These are phyloP conservation scores for Arctocebus calabarensis DNA, from an alignment of 2,797 vertebrate genomes.

Conservation along the genomic window DNA sequence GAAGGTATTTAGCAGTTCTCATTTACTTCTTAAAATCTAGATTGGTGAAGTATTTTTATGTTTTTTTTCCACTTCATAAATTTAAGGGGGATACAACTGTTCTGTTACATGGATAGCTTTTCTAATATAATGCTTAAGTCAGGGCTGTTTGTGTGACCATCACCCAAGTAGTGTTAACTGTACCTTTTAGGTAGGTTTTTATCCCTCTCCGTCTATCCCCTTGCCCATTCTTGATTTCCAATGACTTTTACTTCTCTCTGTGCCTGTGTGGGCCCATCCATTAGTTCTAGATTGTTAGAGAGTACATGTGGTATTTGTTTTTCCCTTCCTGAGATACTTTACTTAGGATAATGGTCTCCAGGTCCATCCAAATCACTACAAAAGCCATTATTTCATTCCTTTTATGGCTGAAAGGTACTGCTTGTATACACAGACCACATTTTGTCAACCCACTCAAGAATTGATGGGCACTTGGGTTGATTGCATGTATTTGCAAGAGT, in stretches of 20 bases:
- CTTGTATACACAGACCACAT: not conserved
- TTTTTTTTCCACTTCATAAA: not conserved
- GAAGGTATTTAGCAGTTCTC: not conserved
- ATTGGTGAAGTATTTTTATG: not conserved
- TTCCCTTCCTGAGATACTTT: not conserved
- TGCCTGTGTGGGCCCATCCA: not conserved
- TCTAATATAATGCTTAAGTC: not conserved
- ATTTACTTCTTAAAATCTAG: not conserved
- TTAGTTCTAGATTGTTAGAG: not conserved
- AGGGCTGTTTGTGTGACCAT: not conserved
- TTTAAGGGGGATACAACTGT: not conserved
- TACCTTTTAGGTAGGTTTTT: not conserved
- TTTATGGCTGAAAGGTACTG: not conserved
- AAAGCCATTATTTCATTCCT: not conserved
- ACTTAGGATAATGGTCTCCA: not conserved
- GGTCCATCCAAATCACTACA: not conserved
- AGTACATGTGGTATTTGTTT: not conserved
- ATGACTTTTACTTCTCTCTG: not conserved
- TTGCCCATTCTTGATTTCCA: not conserved
- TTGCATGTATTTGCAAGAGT: not conserved
- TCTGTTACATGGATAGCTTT: not conserved
- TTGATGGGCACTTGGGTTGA: not conserved
- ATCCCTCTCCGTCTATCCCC: fast-evolving
- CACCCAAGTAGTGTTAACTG: not conserved
- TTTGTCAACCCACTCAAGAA: not conserved